Base-by-base conservation (phyloP, 2,113 vertebrate genomes). In the Siniperca chuatsi region DNA sequence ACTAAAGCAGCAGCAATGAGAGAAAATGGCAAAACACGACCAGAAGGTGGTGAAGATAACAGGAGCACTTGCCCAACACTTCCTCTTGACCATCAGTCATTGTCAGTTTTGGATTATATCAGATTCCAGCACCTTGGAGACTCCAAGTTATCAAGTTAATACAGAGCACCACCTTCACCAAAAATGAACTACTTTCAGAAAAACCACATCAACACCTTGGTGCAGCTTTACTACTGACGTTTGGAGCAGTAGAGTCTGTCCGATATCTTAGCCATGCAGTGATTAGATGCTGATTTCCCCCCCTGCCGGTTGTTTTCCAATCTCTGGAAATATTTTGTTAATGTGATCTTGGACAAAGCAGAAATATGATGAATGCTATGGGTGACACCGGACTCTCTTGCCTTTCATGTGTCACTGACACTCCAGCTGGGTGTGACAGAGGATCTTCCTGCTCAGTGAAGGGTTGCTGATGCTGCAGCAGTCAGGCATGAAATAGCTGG, bases 31-130 rank as follows among this genome's bases (percentile, higher is more conserved):
- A 33, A 29, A 62, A 66, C 25, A 8, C 9, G 23, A 72, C 42
- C 79, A 88, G 84, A 76, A 75, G 72, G 76, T 9, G 20, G 78
- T 20, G 57, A 68, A 65, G 86, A 86, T 76, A 70, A 76, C 52
- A 57, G 35, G 15, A 78, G 62, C 48, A 64, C 61, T 58, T 1
- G 16, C 29, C 46, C 64, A 52, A 60, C 71, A 42, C 37, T 16
- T 87, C 65, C 69, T 72, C 57, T 48, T 12, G 57, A 78, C 50
- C 71, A 66, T 79, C 70, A 20, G 42, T 71, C 79, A 73, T 13
- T 66, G 57, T 73, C 79, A 62, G 37, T n/a, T 42, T 50, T 7
- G 18, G 58, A 8, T 33, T 25, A 18, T 48, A 62, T 64, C n/a
- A 78, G 25, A 68, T 57, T 57, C 46, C 40, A 48, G 50, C 50